Evolutionary conservation across 2,888 invertebrate species (phyloP).

Genomic region (Euspilapteryx auroguttella): DNA sequence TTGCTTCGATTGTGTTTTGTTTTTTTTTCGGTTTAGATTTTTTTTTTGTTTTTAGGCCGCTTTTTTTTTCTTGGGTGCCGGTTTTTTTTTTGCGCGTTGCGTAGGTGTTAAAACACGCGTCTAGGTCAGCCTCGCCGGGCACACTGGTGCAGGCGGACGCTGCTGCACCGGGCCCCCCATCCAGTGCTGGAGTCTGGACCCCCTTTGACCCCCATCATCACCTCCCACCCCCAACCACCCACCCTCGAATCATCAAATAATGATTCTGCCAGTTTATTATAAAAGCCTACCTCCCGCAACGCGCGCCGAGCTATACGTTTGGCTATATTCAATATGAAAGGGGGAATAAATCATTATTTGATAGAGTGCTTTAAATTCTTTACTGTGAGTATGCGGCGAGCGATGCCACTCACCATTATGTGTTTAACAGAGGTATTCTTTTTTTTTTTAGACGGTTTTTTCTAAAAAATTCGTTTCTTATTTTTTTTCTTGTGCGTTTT

Average conservation of each 20-base stretch:
- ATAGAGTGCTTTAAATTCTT: too few species aligned
- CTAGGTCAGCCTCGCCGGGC: conserved; percentile 49
- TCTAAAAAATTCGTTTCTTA: too few species aligned
- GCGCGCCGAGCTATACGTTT: too few species aligned
- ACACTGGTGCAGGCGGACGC: conserved; percentile 48
- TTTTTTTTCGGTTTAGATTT: conserved; percentile 18
- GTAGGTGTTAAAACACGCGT: conserved; percentile 57
- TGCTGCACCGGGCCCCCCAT: conserved; percentile 34
- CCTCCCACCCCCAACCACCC: conserved; percentile 33
- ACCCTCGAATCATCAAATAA: conserved; percentile 54
- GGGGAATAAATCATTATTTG: too few species aligned
- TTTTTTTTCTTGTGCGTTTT: too few species aligned
- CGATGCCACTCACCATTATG: too few species aligned
- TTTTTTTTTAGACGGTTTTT: too few species aligned
- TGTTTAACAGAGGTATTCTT: too few species aligned
- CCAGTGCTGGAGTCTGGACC: conserved; percentile 22
- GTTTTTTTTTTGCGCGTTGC: conserved; percentile 39
- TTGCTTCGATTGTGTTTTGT: conserved; percentile 19
- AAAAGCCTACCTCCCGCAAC: conserved; percentile 24
- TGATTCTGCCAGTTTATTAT: conserved; percentile 55
- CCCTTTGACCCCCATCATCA: conserved; percentile 12
- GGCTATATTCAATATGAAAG: too few species aligned
- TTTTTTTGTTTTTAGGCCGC: conserved; percentile 26
- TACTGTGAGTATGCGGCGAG: too few species aligned
- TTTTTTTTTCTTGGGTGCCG: conserved; percentile 13